Evolutionary conservation across 2,113 vertebrate genomes (phyloP), one percentile per base, ranked within the genome.

Genomic region (Rallus limicola): DNA sequence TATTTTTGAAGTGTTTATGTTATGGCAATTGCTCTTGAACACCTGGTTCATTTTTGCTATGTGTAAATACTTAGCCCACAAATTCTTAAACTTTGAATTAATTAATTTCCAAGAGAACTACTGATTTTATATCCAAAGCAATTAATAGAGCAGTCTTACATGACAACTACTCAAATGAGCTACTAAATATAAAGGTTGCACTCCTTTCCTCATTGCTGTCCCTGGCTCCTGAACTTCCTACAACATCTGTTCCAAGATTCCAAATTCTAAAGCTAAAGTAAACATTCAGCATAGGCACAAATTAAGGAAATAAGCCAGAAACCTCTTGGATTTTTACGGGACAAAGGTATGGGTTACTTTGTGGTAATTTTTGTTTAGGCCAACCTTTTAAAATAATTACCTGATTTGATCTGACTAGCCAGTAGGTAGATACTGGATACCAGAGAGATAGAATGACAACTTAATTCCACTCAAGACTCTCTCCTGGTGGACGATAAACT

Each of bases 1-100:
- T 93, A 92, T 62, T 90, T 93, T 83, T 93, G 68, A 92, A 96
- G 71, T 90, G 60, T 93, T 96, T 91, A 48, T 31, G 23, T 93
- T 94, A 78, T 5, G 1, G 60, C 56, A 96, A 93, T 96, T 96
- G 60, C 68, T 90, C 84, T 92, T 90, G 81, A 97, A 92, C 91
- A 96, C 53, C 75, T 95, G 85, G 38, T 68, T 95, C 48, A 18
- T 86, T 95, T 94, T 90, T 89, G 20, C 31, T 69, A 67, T 64
- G 46, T 93, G n/a, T 69, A 94, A 97, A 95, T 95, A 94, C 46
- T 82, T 82, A 90, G 6, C 19, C 53, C 36, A 67, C 20, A 74
- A 85, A 67, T 94, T 93, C 82, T 95, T 86, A 90, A 91, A 85
- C 40, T 85, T 88, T 64, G 24, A 82, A 88, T 91, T 83, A 69